Conservation (phyloP, 2,797 vertebrate genomes). For the Sciaenops ocellatus region DNA sequence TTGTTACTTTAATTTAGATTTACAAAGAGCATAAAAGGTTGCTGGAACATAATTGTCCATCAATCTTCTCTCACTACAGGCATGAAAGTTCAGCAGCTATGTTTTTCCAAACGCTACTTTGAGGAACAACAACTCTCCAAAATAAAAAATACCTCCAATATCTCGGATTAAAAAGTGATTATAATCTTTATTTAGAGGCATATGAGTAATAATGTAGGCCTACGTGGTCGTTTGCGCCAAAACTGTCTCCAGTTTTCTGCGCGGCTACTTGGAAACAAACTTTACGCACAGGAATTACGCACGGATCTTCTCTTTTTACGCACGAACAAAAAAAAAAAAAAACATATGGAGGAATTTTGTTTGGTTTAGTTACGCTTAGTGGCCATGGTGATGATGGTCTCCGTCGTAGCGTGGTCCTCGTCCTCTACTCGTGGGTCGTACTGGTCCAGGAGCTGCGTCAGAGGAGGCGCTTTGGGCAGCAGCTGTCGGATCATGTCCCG, state of each 20-base stretch:
- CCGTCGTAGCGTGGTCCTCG: slow-evolving; percentile 95
- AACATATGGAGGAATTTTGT: accelerated
- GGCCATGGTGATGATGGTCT: slow-evolving; percentile 98
- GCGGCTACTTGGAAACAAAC: not conserved
- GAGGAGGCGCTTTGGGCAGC: slow-evolving; percentile 95
- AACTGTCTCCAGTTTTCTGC: no score
- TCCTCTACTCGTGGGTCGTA: slow-evolving; percentile 97
- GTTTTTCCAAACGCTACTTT: not conserved
- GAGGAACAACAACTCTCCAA: not conserved
- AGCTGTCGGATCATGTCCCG: slow-evolving; percentile 96
- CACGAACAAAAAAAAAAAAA: slow-evolving; percentile 85
- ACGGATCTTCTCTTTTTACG: slow-evolving; percentile 88
- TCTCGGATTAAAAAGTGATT: not conserved
- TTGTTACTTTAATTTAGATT: not conserved
- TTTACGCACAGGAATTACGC: slow-evolving; percentile 53
- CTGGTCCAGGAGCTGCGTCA: slow-evolving; percentile 97
- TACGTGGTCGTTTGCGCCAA: not conserved
- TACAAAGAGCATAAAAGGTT: not conserved
- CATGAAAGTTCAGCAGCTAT: not conserved
- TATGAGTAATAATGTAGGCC: not conserved
- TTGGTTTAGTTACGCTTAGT: slow-evolving; percentile 93
- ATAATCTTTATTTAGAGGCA: not conserved
- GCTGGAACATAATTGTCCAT: not conserved
- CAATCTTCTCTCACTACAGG: not conserved
- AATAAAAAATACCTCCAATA: not conserved